A percentile compares a stretch with the other conserved stretches of the same genome.
These are phyloP conservation scores for Cyanistes caeruleus DNA, from an alignment of 2,113 vertebrate species.

Conservation along the genomic window DNA sequence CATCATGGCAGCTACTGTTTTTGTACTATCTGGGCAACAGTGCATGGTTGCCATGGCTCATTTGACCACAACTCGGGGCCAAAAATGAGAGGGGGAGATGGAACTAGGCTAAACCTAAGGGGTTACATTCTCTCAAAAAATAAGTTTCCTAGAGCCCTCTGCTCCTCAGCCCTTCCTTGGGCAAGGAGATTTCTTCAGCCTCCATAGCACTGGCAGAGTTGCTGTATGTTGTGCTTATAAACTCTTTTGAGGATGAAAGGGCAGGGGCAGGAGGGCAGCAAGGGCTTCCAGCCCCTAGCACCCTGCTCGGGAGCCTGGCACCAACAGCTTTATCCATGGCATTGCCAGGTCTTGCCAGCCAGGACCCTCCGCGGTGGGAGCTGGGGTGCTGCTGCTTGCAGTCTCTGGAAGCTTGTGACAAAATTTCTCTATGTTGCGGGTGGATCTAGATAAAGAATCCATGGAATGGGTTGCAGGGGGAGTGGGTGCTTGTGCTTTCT, in stretches of 20 bases:
- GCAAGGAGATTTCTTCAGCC: background rate
- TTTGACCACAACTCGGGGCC: background rate
- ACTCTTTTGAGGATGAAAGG: background rate
- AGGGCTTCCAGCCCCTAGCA: background rate
- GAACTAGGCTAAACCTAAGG: background rate
- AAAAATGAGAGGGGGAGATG: background rate
- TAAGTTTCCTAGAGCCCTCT: background rate
- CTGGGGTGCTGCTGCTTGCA: background rate
- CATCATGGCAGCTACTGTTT: rapidly evolving
- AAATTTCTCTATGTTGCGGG: background rate
- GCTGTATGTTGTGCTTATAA: rapidly evolving
- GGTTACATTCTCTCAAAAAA: background rate
- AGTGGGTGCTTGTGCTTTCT: background rate
- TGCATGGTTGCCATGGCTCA: background rate
- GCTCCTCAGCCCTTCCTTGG: background rate
- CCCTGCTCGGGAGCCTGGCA: rapidly evolving
- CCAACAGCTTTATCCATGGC: background rate
- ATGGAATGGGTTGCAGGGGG: background rate
- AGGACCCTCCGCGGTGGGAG: background rate
- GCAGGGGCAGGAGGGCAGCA: background rate
- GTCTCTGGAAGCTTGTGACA: background rate
- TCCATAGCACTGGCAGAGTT: background rate
- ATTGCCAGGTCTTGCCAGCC: background rate
- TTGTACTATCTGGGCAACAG: background rate
- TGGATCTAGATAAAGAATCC: background rate